Percentiles rank a stretch among this genome's conserved stretches.
These are phyloP conservation scores for Trichacis sp. DNA, from an alignment of 2,888 invertebrate genomes.

Conservation along the genomic window DNA sequence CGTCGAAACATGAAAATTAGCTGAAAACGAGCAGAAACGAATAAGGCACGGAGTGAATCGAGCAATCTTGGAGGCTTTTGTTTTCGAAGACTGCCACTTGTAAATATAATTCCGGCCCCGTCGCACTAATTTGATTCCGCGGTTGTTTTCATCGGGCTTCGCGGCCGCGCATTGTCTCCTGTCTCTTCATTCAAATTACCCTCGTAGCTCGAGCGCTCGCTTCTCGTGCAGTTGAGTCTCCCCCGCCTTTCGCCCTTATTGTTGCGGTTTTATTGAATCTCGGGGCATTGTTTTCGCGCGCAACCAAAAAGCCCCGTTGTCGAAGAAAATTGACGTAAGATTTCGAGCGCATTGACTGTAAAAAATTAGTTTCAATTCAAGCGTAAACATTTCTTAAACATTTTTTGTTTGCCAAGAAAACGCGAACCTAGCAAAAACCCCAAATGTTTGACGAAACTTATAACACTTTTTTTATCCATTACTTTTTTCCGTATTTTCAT, in stretches of 20 bases:
- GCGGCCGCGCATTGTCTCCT: constrained; percentile 64
- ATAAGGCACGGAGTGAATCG: constrained; percentile 63
- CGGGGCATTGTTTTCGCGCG: constrained; percentile 59
- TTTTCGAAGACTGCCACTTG: constrained; percentile 66
- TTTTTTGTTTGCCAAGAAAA: too few relatives aligned
- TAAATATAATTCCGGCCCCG: constrained; percentile 65
- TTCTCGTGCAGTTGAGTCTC: constrained; percentile 29
- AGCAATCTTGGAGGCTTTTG: constrained; percentile 66
- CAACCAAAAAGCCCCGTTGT: constrained; percentile 52
- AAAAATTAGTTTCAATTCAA: too few relatives aligned
- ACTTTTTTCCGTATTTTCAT: too few relatives aligned
- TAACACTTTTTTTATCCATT: too few relatives aligned
- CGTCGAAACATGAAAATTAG: too few relatives aligned
- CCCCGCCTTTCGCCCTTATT: constrained; percentile 61
- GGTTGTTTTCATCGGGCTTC: constrained; percentile 63
- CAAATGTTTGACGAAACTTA: too few relatives aligned
- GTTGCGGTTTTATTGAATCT: constrained; percentile 69
- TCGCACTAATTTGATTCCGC: constrained; percentile 65
- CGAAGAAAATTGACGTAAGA: constrained; percentile 44
- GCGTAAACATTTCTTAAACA: too few relatives aligned
- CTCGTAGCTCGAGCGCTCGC: constrained; percentile 40
- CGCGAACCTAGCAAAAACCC: too few relatives aligned
- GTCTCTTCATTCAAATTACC: constrained; percentile 69
- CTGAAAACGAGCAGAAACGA: constrained; percentile 14
- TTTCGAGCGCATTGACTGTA: constrained; percentile 22